Conservation (phyloP, 1,140 invertebrate genomes). For the Hypothenemus hampei region DNA sequence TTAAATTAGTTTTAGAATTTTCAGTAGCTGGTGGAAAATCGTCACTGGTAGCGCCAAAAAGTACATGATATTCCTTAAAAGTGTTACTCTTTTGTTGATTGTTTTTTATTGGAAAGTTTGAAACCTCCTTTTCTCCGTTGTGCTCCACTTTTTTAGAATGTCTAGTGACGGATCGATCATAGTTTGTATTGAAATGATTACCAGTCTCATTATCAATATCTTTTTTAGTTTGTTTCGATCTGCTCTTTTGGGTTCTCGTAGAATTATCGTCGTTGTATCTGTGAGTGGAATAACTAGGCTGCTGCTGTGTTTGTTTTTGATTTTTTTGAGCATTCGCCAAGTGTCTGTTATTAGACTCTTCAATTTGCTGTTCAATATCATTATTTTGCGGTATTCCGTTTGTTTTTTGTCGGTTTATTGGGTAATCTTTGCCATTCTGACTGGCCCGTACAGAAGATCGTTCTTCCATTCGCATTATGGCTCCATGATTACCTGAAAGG, state of each 20-base stretch:
- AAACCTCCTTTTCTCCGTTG: background rate
- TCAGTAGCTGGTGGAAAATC: background rate
- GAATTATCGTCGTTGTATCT: conserved; percentile 3
- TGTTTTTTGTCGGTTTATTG: conserved; percentile 1
- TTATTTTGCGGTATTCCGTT: conserved; percentile 16
- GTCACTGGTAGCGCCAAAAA: conserved; percentile 7
- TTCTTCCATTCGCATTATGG: conserved; percentile 34
- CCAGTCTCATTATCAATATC: conserved; percentile 22
- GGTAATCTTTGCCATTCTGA: conserved; percentile 20
- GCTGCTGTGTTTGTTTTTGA: background rate
- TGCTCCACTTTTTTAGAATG: conserved; percentile 14
- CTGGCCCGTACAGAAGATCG: conserved; percentile 14
- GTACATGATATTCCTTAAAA: conserved; percentile 17
- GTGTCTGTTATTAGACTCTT: conserved; percentile 23
- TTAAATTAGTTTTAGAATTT: background rate
- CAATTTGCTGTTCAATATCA: conserved; percentile 23
- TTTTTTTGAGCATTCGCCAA: conserved; percentile 22
- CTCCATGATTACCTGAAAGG: conserved; percentile 32
- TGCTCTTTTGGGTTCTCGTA: background rate
- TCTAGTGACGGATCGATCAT: background rate
- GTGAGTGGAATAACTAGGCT: background rate
- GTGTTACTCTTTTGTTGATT: conserved; percentile 1
- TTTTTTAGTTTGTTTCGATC: conserved; percentile 16
- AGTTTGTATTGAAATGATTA: conserved; percentile 9
- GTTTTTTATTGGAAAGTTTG: background rate